Base-by-base conservation (phyloP, 1,140 invertebrate genomes). In the Bactericera cockerelli region DNA sequence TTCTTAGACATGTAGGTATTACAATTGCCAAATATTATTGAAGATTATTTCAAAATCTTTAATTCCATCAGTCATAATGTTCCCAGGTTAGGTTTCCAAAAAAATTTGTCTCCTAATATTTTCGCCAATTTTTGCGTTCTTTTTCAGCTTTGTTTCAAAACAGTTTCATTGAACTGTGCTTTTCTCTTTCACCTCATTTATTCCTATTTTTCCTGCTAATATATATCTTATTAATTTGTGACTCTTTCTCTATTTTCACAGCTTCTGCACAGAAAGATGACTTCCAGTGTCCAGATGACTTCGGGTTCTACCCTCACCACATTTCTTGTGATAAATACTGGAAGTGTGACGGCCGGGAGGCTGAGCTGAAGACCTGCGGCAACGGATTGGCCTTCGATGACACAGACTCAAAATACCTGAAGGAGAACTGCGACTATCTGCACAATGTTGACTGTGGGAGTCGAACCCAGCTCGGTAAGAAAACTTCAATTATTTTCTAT, bases 381-480 rank as follows among this genome's bases (percentile, higher is more conserved):
- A 95, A 95, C 68, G 92, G 92, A 49, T 78, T 95, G 28, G 90
- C 90, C 57, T 95, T 95, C 72, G 90, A 93, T 70, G 82, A 89
- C 61, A 77, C 80, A 16, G 91, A 94, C 72, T 77, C 80, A 49
- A 92, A 93, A 76, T 92, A 84, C 76, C 75, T 91, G 64, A 89
- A 87, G 49, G 91, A 95, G 70, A 94, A 94, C 76, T 95, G 92
- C 69, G 91, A 93, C 71, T 94, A 94, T 75, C 79, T 92, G 60
- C 89, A 94, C 77, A 93, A 93, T 65, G 90, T 94, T n/a, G 89
- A 94, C 64, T 94, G 92, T 70, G 88, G 88, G 14, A 87, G 90
- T 42, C 83, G 92, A 66, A 73, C 81, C 63, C 84, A 92, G 69
- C 75, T 92, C 62, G 89, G 84, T 86, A 64, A 61, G 59, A 26